Evolutionary conservation across 2,797 vertebrate genomes (phyloP), one percentile per base, ranked within the genome.

Genomic region (Trichosurus vulpecula): DNA sequence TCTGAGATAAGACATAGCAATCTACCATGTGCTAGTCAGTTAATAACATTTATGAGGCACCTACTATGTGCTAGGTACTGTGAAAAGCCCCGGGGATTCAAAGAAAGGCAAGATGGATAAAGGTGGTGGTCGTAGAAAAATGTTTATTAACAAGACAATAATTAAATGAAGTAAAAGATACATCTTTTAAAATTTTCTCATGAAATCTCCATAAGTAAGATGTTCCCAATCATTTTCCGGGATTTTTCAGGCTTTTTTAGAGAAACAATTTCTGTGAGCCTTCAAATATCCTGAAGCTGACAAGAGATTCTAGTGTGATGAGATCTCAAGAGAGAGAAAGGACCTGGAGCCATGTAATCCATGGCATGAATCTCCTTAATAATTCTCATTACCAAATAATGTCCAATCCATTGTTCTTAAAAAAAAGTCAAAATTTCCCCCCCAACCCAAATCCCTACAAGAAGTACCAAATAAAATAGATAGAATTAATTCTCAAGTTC

Each of bases 191-290:
- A 91, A 58, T 56, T 54, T 54, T 74, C 54, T 81, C 93, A 54
- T 6, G 14, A 97, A 96, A 94, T 92, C 97, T 96, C 95, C 96
- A 95, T 95, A 94, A 97, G 95, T 96, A 97, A 74, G 97, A 96
- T 96, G 95, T 96, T 98, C 94, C 97, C 96, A 96, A 96, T 96
- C 97, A 97, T 94, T 92, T 95, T 96, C 97, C 96, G 53, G 56
- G 92, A 95, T 96, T 97, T 90, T 97, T 95, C n/a, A n/a, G n/a
- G n/a, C n/a, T 95, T n/a, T 54, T 56, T 56, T 56, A 91, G 96
- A 95, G 94, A 95, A 96, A 90, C 96, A 95, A 61, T 93, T 91
- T 90, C 52, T 94, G 58, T 95, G 93, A 95, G 95, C 96, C 95
- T 96, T 97, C 94, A 97, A 96, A 97, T 90, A 0, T 92, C 96